Evolutionary conservation across 2,888 invertebrate genomes (phyloP), one percentile per base, ranked within the genome.

Genomic region (Drosophila paranaensis): DNA sequence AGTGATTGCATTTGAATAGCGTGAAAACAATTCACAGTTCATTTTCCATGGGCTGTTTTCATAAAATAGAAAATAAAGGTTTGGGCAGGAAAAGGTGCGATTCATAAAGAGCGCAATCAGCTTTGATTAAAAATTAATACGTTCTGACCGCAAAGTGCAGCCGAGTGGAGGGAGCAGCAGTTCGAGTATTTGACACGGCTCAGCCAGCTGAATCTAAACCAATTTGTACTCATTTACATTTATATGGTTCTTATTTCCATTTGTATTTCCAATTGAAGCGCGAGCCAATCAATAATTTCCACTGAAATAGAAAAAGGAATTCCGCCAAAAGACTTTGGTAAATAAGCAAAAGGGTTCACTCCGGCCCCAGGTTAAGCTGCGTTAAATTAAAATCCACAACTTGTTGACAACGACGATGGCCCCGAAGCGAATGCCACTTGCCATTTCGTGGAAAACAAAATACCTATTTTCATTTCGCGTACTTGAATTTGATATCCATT

Each of bases 171-270:
- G 51, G 40, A 35, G 43, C 42, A 45, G 35, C 33, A 20, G 20
- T 58, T 25, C 42, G 43, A 45, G 42, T 25, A 42, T 55, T 75
- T 67, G 60, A 25, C n/a, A 43, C 50, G 30, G 27, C 2, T 20
- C 57, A 60, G 43, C 74, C 63, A 54, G 33, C 63, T 45, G 60
- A 50, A 62, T 43, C 63, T 37, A 74, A 74, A 33, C 27, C 70
- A 79, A 77, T 77, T 79, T 69, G 53, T 42, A 33, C 53, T 46
- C 56, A 77, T 77, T 79, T 75, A 62, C 76, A 77, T 77, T 62
- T 68, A 76, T 65, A 79, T 65, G 55, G 64, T 61, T 65, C 71
- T 37, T 9, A 30, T 62, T 57, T 45, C 43, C 33, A 56, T 46
- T 58, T 33, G 30, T 20, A 42, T 20, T 43, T 25, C 51, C 46